These are phyloP conservation scores for Protobothrops flavoviridis DNA, from an alignment of 2,113 vertebrate species.

Conservation along the genomic window DNA sequence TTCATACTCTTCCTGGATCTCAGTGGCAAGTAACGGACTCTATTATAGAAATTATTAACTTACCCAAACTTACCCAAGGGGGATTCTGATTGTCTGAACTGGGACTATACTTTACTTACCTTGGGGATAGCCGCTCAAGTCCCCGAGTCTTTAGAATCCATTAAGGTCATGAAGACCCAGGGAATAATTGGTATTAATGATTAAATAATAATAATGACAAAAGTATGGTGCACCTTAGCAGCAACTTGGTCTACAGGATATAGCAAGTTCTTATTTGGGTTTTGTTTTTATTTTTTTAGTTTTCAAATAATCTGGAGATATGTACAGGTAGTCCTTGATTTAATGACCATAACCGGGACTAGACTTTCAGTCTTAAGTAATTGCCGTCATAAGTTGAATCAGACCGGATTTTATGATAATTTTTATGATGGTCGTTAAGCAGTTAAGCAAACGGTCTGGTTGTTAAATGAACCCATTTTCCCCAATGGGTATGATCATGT, in stretches of 20 bases:
- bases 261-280: background rate
- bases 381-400: background rate
- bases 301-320: background rate
- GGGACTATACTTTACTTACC: background rate
- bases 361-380: background rate
- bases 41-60: background rate
- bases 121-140: background rate
- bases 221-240: background rate
- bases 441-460: too few relatives aligned
- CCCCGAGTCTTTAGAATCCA: background rate
- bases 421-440: background rate
- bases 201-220: background rate
- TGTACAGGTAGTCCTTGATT: background rate
- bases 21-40: background rate
- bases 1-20: background rate
- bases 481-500: too few relatives aligned
- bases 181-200: background rate
- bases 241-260: background rate
- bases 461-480: too few relatives aligned
- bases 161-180: too few relatives aligned
- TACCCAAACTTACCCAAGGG: conserved; percentile 1
- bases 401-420: background rate
- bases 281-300: background rate
- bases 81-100: background rate
- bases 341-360: background rate